Evolutionary conservation across 2,113 vertebrate genomes (phyloP), one percentile per base, ranked within the genome.

Genomic region (Coryphaenoides rupestris): DNA sequence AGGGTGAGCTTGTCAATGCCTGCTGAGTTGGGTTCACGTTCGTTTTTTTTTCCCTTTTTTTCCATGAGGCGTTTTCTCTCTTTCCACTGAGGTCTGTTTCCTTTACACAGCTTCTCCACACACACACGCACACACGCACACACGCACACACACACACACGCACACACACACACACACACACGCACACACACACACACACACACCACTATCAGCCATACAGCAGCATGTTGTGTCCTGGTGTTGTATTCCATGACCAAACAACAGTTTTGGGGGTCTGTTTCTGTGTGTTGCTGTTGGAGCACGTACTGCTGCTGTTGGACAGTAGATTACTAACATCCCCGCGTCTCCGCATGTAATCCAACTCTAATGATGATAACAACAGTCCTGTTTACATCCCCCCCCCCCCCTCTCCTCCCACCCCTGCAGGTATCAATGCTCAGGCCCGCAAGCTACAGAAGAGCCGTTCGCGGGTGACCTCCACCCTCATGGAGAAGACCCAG

Each of bases 391-490:
- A 5, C 33, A 10, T 26, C 24, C 24, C 24, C 24, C 24, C 24
- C 24, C 6, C 6, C 24, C 24, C 33, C 33, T 12, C n/a, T n/a
- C n/a, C n/a, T n/a, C n/a, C n/a, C n/a, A n/a, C n/a, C n/a, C n/a
- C n/a, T 33, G 55, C 28, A 93, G 92, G 92, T 23, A 88, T 93
- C 65, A 93, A 93, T 2, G 92, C 90, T n/a, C 92, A 93, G 84
- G 92, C 92, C n/a, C 87, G 92, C 0, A 91, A 89, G 65, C 82
- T 93, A 65, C 92, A 93, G 80, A 92, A 92, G 79, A 90, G 88
- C 21, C 87, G 91, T 62, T 90, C 90, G n/a, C 78, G 92, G 22
- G 90, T 89, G 14, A 81, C 80, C 68, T 91, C 91, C 13, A 79
- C 86, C n/a, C 74, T 88, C 58, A 56, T 82, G 5, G 74, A 84